Percentiles rank a stretch among this genome's conserved stretches.
Conservation (phyloP, 2,113 vertebrate species). For the Phyllostomus hastatus region DNA sequence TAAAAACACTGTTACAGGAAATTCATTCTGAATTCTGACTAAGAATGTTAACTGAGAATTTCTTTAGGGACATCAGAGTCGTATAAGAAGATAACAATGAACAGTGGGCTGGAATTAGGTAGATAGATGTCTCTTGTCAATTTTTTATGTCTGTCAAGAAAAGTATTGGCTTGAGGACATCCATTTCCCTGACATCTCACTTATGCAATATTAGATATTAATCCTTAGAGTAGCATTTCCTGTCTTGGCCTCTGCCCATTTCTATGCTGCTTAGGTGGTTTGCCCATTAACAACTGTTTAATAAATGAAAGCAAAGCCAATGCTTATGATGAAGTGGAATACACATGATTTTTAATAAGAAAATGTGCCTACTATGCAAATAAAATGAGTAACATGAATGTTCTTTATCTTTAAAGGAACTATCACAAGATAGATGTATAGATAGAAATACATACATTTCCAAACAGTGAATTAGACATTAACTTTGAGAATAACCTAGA, state of each 20-base stretch:
- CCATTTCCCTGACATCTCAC: not conserved
- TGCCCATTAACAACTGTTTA: not conserved
- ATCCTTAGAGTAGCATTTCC: not conserved
- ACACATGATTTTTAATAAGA: not conserved
- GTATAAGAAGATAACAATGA: not conserved
- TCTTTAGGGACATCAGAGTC: not conserved
- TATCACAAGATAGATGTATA: not conserved
- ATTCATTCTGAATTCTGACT: not conserved
- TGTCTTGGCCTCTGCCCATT: not conserved
- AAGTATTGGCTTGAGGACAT: not conserved
- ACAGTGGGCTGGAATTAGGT: not conserved
- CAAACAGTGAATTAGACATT: not conserved
- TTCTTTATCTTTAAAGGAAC: not conserved
- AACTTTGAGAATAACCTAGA: not conserved
- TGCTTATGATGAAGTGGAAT: not conserved
- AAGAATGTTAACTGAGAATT: not conserved
- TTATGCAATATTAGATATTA: not conserved
- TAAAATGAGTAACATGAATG: not conserved
- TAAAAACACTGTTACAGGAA: not conserved
- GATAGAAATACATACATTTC: not conserved
- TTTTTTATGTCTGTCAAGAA: not conserved
- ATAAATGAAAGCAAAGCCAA: not conserved
- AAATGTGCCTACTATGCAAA: not conserved
- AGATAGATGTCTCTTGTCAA: not conserved
- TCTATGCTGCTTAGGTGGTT: not conserved